These are phyloP conservation scores for Nymphicus hollandicus DNA, from an alignment of 2,113 vertebrate species.

Conservation along the genomic window DNA sequence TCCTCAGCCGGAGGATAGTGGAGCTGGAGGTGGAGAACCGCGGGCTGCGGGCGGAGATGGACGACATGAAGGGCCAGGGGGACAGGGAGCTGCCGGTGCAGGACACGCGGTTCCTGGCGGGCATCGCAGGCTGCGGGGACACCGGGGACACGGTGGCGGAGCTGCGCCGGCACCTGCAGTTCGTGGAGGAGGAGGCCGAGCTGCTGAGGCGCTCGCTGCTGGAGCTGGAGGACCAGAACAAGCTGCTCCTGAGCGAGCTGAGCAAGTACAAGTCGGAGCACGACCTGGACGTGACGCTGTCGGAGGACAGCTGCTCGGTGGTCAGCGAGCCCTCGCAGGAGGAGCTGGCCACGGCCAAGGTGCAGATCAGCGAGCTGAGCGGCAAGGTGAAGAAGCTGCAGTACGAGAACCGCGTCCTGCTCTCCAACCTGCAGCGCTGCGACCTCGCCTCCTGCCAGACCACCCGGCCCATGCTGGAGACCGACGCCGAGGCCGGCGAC, in stretches of 20 bases:
- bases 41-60: constrained; percentile 94
- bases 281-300: constrained; percentile 73
- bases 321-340: constrained; percentile 88
- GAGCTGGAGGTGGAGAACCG: constrained; percentile 98
- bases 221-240: constrained; percentile 98
- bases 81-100: constrained; percentile 72
- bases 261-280: constrained; percentile 93
- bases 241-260: constrained; percentile 91
- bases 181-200: constrained; percentile 97
- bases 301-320: constrained; percentile 83
- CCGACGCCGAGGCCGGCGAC: constrained; percentile 89
- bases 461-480: constrained; percentile 85
- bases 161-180: constrained; percentile 94
- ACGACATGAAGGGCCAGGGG: constrained; percentile 85
- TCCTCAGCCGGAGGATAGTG: constrained; percentile 93
- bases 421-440: constrained; percentile 95
- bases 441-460: constrained; percentile 90
- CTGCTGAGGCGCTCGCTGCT: constrained; percentile 90
- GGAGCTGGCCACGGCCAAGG: constrained; percentile 85
- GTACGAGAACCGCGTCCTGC: constrained; percentile 94
- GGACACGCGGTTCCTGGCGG: constrained; percentile 67
- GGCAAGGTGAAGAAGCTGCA: constrained; percentile 98
- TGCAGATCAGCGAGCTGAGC: constrained; percentile 91
- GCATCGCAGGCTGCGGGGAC: constrained; percentile 70
- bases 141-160: constrained; percentile 87